These are phyloP conservation scores for Chionis minor DNA, from an alignment of 2,113 vertebrate genomes.

Conservation along the genomic window DNA sequence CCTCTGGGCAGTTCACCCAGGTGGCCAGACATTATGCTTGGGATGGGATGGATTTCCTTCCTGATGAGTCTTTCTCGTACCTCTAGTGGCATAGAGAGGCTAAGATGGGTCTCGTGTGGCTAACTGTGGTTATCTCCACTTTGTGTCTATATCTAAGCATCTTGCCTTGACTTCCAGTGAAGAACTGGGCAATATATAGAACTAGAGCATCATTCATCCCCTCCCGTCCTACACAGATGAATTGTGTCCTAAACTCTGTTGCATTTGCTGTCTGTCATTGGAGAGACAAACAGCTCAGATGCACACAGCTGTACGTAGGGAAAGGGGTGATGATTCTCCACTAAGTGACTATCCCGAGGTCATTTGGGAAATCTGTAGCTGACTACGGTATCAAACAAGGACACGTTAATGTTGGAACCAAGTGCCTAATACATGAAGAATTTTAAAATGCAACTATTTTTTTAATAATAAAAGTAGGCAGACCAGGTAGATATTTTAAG, in stretches of 20 bases:
- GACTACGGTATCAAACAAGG: not conserved
- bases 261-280: not conserved
- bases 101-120: not conserved
- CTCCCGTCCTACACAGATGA: conserved; percentile 7
- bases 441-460: conserved; percentile 19
- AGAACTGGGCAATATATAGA: not conserved
- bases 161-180: not conserved
- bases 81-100: not conserved
- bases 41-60: not conserved
- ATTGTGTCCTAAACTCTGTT: not conserved
- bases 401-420: not conserved
- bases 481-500: conserved; percentile 54
- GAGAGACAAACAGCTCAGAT: conserved; percentile 1
- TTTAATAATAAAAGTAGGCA: not conserved
- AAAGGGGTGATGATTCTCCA: not conserved
- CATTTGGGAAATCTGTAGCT: not conserved
- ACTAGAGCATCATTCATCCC: conserved; percentile 9
- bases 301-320: not conserved
- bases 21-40: rapidly evolving
- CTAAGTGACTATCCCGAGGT: not conserved
- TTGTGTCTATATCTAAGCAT: not conserved
- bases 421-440: not conserved
- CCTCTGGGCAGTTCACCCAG: not conserved
- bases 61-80: rapidly evolving
- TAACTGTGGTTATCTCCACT: not conserved